Evolutionary conservation across 2,888 invertebrate species (phyloP).

Genomic region (Eucera pruinosa): DNA sequence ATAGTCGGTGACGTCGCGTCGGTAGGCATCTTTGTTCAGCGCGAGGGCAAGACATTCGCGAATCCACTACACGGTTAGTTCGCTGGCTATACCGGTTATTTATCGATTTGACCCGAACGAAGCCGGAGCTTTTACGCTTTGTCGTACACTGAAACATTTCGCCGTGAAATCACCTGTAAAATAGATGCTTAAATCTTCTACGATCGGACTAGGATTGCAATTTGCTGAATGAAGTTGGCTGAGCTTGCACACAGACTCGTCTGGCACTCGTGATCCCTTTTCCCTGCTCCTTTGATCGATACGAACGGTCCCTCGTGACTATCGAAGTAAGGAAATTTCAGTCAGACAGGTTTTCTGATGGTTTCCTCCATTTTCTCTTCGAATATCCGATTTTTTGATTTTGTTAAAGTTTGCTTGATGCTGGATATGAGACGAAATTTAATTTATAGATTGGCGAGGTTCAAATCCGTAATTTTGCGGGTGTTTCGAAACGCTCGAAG

Average conservation of each 20-base stretch:
- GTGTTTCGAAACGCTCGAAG: no score
- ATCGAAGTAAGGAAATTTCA: background rate
- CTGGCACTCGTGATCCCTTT: conserved; percentile 5
- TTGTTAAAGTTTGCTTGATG: no score
- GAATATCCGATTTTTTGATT: no score
- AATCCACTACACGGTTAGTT: background rate
- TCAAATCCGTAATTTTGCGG: no score
- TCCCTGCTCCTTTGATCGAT: conserved; percentile 15
- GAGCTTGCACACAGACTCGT: conserved; percentile 23
- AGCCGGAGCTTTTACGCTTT: conserved; percentile 38
- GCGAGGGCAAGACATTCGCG: background rate
- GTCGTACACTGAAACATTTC: conserved; percentile 37
- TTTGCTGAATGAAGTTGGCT: conserved; percentile 34
- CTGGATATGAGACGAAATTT: no score
- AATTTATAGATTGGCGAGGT: no score
- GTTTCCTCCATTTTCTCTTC: background rate
- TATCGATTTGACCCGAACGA: conserved; percentile 50
- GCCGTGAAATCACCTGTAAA: conserved; percentile 59
- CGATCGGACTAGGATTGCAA: conserved; percentile 48
- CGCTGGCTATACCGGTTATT: conserved; percentile 17
- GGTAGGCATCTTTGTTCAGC: background rate
- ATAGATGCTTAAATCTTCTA: conserved; percentile 49
- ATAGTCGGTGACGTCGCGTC: background rate
- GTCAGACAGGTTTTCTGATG: background rate
- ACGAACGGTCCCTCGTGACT: conserved; percentile 1